These are phyloP conservation scores for Phoxinus dragarum DNA, from an alignment of 2,797 vertebrate genomes.

Conservation along the genomic window DNA sequence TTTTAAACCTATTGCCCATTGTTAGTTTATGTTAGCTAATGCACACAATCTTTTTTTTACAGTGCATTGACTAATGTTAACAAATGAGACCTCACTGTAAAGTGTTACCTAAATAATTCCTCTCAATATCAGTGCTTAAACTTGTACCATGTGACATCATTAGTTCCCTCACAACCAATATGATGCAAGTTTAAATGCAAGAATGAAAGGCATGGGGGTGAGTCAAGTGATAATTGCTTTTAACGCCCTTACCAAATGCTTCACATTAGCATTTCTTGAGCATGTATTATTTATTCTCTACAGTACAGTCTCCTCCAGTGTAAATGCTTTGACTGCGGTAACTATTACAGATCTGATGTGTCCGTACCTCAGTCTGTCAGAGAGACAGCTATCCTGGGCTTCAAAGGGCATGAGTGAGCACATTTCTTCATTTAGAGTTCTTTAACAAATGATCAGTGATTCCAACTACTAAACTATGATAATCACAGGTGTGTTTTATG, in stretches of 20 bases:
- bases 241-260: neutral
- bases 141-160: too few relatives aligned
- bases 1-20: too few relatives aligned
- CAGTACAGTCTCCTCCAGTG: conserved; percentile 95
- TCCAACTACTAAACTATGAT: neutral
- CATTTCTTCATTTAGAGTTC: neutral
- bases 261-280: neutral
- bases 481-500: conserved; percentile 84
- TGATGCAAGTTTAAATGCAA: too few relatives aligned
- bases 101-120: too few relatives aligned
- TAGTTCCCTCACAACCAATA: too few relatives aligned
- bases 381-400: conserved; percentile 83
- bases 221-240: neutral
- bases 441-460: neutral
- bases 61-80: too few relatives aligned
- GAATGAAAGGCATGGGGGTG: neutral
- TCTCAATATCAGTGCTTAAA: too few relatives aligned
- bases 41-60: too few relatives aligned
- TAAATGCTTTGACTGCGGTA: conserved; percentile 91
- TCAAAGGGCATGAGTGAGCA: conserved; percentile 91
- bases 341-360: conserved; percentile 90
- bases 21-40: too few relatives aligned
- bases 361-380: conserved; percentile 81
- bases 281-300: neutral
- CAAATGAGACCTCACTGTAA: too few relatives aligned